Conservation (phyloP, 2,113 vertebrate genomes). For the Sebastes fasciatus region DNA sequence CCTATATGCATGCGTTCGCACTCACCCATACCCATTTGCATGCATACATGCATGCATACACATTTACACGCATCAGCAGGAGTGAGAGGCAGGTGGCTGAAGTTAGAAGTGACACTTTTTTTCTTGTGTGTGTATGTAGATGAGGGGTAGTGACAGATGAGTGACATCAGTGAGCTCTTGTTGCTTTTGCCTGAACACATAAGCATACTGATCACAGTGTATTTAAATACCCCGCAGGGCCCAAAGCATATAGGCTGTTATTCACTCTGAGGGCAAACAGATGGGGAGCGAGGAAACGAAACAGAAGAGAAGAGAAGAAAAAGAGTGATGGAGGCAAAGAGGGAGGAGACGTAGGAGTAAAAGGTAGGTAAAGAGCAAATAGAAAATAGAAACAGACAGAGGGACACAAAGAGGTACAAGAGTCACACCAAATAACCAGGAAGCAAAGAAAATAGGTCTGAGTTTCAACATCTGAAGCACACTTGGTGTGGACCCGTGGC, state of each 20-base stretch:
- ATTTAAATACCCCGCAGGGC: conserved; percentile 46
- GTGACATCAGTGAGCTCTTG: neutral
- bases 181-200: conserved; percentile 28
- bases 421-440: conserved; percentile 17
- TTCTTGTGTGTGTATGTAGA: neutral
- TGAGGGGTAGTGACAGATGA: neutral
- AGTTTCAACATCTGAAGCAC: conserved; percentile 36
- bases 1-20: conserved; percentile 10
- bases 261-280: conserved; percentile 26
- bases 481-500: conserved; percentile 19
- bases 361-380: conserved; percentile 3
- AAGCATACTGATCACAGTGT: conserved; percentile 16
- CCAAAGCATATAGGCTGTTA: conserved; percentile 39
- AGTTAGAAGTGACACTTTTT: conserved; percentile 1
- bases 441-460: conserved; percentile 14
- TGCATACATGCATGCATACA: neutral
- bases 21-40: neutral
- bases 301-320: conserved; percentile 22
- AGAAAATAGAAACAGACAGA: conserved; percentile 24
- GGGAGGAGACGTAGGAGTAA: conserved; percentile 9
- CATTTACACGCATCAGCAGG: neutral
- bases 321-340: conserved; percentile 23
- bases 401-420: neutral
- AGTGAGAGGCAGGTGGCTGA: conserved; percentile 45
- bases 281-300: conserved; percentile 11